Conservation (phyloP, 1,140 invertebrate species). For the Drosophila prosaltans region DNA sequence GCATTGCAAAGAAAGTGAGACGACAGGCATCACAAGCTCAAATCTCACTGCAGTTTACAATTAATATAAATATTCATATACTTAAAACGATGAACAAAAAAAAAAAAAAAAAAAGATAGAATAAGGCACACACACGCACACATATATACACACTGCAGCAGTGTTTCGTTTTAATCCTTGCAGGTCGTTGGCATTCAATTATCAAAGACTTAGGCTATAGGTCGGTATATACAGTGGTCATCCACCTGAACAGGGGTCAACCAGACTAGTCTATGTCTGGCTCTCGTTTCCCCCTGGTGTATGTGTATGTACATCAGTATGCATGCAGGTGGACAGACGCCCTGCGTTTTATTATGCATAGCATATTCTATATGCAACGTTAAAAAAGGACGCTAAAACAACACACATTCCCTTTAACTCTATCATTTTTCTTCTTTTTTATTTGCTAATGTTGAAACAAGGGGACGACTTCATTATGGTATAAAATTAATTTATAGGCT, state of each 20-base stretch:
- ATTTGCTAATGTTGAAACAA: not conserved
- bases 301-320: not conserved
- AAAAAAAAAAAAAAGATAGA: not conserved
- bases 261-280: not conserved
- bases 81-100: slow-evolving; percentile 18
- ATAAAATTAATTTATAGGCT: not conserved
- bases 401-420: not conserved
- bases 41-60: slow-evolving; percentile 45
- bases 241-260: slow-evolving; percentile 15
- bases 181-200: slow-evolving; percentile 67
- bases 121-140: no score
- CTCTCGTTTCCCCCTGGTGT: not conserved
- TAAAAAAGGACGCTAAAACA: not conserved
- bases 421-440: not conserved
- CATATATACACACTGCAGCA: slow-evolving; percentile 21
- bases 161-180: slow-evolving; percentile 34
- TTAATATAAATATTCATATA: slow-evolving; percentile 62
- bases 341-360: slow-evolving; percentile 2
- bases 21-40: slow-evolving; percentile 21
- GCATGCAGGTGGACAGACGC: not conserved
- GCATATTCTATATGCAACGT: slow-evolving; percentile 7
- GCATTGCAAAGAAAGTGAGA: slow-evolving; percentile 60
- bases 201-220: slow-evolving; percentile 36
- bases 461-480: not conserved
- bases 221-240: slow-evolving; percentile 18